A percentile compares a stretch with the other conserved stretches of the same genome.
Conservation (phyloP, 2,888 invertebrate genomes). For the Drosophila mulleri region DNA sequence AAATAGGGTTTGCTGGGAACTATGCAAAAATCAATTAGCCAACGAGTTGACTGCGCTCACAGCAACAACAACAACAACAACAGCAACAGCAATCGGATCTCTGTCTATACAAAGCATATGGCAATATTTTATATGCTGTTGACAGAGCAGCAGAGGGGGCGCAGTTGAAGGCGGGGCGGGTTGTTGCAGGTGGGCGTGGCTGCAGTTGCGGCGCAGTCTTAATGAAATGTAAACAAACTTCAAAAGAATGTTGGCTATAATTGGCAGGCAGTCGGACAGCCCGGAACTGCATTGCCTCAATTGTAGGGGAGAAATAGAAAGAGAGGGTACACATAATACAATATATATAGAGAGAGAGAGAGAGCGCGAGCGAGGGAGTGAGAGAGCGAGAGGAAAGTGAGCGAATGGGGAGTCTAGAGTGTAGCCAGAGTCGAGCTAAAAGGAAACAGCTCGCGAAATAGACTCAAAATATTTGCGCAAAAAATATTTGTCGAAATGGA, state of each 20-base stretch:
- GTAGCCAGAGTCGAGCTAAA: constrained; percentile 10
- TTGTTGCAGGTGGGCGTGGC: constrained; percentile 3
- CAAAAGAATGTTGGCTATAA: constrained; percentile 78
- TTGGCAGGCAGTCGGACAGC: constrained; percentile 64
- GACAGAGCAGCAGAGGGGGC: background rate
- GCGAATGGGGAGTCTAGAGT: background rate
- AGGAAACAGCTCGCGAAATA: constrained; percentile 10
- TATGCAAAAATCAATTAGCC: constrained; percentile 67
- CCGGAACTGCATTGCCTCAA: constrained; percentile 26
- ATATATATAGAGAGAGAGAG: background rate
- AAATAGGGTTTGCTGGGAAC: constrained; percentile 13
- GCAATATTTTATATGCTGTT: constrained; percentile 34
- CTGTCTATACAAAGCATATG: constrained; percentile 47
- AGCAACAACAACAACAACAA: constrained; percentile 15
- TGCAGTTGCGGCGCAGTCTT: constrained; percentile 67
- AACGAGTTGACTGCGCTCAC: constrained; percentile 56
- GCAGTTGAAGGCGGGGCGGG: background rate
- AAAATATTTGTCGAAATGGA: constrained; percentile 56
- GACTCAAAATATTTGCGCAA: constrained; percentile 46
- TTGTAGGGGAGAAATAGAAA: background rate
- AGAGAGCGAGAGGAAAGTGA: background rate
- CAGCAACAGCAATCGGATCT: constrained; percentile 39
- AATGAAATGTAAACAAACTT: constrained; percentile 81
- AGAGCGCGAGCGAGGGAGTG: background rate
- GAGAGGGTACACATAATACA: background rate